These are phyloP conservation scores for Celastrina argiolus DNA, from an alignment of 2,888 invertebrate genomes.

Conservation along the genomic window DNA sequence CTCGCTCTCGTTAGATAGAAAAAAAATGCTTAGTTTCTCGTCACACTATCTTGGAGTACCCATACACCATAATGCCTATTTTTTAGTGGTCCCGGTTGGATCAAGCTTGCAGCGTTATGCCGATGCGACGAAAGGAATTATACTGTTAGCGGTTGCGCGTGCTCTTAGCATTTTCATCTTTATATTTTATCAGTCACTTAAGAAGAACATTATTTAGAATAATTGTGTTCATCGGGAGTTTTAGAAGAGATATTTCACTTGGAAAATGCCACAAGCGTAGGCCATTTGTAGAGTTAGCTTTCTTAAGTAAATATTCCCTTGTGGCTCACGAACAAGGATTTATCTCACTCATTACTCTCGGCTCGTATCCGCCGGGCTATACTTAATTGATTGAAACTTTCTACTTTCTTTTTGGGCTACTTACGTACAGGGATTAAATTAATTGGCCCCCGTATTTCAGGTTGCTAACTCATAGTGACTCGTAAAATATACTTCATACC, in stretches of 20 bases:
- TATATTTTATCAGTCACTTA: no score
- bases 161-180: no score
- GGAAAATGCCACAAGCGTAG: neutral
- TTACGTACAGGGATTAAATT: neutral
- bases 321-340: neutral
- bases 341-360: conserved; percentile 1
- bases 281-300: neutral
- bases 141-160: no score
- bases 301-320: conserved; percentile 9
- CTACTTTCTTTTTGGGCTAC: neutral
- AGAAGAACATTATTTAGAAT: neutral
- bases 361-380: neutral
- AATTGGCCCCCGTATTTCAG: neutral
- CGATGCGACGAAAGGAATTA: no score
- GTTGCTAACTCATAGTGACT: no score
- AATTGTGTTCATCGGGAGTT: neutral
- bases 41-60: no score
- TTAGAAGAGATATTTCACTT: neutral
- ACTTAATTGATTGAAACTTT: neutral
- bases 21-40: no score
- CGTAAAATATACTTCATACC: no score
- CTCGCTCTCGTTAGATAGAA: no score
- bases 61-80: no score
- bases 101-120: no score
- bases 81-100: no score